phyloP scores from a whole-genome alignment of 2,113 vertebrate genomes.

The Ornithorhynchus anatinus region DNA sequence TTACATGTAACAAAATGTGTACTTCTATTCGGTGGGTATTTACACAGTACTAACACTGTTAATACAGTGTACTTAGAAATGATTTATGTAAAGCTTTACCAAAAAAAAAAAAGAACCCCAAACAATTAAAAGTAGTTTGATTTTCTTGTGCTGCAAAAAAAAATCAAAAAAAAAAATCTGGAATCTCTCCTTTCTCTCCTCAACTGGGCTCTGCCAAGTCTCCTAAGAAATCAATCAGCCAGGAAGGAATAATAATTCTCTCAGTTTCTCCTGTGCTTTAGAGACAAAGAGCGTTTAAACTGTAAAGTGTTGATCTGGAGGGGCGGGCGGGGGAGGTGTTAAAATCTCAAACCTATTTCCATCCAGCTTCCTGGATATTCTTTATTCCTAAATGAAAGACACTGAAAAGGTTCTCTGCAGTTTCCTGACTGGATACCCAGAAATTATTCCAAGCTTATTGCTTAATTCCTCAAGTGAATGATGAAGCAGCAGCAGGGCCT shows the following conservation, averaged over 20 bases:
- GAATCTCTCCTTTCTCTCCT: constrained; percentile 33
- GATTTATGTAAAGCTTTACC: constrained; percentile 59
- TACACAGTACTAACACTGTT: constrained; percentile 35
- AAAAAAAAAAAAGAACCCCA: constrained; percentile 40
- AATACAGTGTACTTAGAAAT: constrained; percentile 56
- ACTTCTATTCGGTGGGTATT: constrained; percentile 57
- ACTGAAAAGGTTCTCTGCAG: not conserved
- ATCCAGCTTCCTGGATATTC: not conserved
- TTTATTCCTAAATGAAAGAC: constrained; percentile 11
- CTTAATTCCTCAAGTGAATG: too few relatives aligned
- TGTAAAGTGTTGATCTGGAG: constrained; percentile 17
- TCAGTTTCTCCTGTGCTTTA: constrained; percentile 23
- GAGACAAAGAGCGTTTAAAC: constrained; percentile 30
- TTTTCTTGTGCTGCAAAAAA: constrained; percentile 22
- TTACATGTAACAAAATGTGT: constrained; percentile 57
- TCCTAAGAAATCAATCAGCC: constrained; percentile 13
- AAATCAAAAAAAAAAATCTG: constrained; percentile 15
- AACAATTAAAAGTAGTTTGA: constrained; percentile 55
- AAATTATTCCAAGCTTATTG: constrained; percentile 1
- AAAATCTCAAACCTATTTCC: not conserved
- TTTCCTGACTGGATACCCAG: not conserved
- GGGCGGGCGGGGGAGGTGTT: not conserved
- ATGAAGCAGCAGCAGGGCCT: too few relatives aligned
- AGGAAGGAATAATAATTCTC: not conserved
- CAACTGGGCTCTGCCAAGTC: constrained; percentile 22